Conservation (phyloP, 2,888 invertebrate genomes). For the Dione juno region DNA sequence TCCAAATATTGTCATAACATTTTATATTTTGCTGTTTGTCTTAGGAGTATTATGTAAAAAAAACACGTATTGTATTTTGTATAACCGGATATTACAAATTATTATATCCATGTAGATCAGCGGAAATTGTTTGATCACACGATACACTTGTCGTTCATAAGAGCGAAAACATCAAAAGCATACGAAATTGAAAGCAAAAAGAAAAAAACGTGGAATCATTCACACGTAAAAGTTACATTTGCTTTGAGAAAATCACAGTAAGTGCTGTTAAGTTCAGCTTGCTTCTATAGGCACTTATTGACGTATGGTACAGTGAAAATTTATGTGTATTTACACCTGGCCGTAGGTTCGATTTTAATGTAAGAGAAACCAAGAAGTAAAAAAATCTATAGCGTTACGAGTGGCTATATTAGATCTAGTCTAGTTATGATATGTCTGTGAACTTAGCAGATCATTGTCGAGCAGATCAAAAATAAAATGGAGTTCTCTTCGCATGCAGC, state of each 20-base stretch:
- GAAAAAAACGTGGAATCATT: conserved; percentile 10
- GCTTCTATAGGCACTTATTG: neutral
- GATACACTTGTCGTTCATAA: conserved; percentile 13
- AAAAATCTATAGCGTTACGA: too few species aligned
- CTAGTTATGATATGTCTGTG: too few species aligned
- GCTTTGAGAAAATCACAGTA: conserved; percentile 5
- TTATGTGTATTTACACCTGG: neutral
- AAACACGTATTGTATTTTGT: neutral
- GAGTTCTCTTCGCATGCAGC: too few species aligned
- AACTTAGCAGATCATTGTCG: too few species aligned
- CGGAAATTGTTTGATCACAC: conserved; percentile 22
- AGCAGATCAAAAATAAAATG: too few species aligned
- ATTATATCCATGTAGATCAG: conserved; percentile 20
- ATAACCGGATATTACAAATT: conserved; percentile 15
- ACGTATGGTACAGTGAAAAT: neutral
- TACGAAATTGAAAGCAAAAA: conserved; percentile 18
- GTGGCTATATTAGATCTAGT: too few species aligned
- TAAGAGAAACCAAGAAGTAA: too few species aligned
- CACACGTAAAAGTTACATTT: conserved; percentile 16
- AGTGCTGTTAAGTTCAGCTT: conserved; percentile 2
- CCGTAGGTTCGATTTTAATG: neutral
- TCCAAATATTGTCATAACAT: too few species aligned
- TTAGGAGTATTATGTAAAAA: too few species aligned
- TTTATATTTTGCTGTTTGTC: too few species aligned
- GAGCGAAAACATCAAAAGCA: conserved; percentile 17